Base-by-base conservation (phyloP, 2,113 vertebrate genomes). In the Drymodes brunneopygia region DNA sequence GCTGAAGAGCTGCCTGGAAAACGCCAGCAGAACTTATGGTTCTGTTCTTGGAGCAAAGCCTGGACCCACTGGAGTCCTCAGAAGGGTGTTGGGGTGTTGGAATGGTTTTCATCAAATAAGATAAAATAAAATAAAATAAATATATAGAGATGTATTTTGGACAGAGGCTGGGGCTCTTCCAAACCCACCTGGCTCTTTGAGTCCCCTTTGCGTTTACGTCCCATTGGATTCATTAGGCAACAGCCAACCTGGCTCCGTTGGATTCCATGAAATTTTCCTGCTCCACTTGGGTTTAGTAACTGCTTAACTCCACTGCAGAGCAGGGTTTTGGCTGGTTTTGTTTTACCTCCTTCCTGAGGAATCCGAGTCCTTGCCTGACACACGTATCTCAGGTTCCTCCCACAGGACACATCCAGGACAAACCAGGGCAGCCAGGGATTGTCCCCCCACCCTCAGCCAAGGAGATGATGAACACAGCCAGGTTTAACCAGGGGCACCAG, bases 181-280 rank as follows among this genome's bases (percentile, higher is more conserved):
- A 92, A 80, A 60, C 53, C 45, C 0, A 0, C 44, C 53, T 22
- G 72, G 65, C 48, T 81, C 75, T 75, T 10, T 45, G 45, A 65
- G 80, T 79, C n/a, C 12, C 56, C 69, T 62, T 70, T 0, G 0
- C 6, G 4, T 60, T 86, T 40, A 7, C 0, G 0, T 83, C 35
- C 14, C 5, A 0, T 9, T 23, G 61, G 78, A 11, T 44, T 78
- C 69, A 36, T 23, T 15, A 3, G 85, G 78, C 48, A 86, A 27
- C 2, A 3, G 78, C 70, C 81, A 91, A 44, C 45, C 61, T 50
- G 53, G 81, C 73, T 71, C 54, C 25, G 8, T 17, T 35, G 69
- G 50, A 31, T 83, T 95, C 54, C 81, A 75, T 45, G 73, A 61
- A 23, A 90, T 92, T 80, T 38, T 94, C 81, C 84, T 94, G 73